Base-by-base conservation (phyloP, 2,888 invertebrate genomes). In the Pseudoips prasinana region DNA sequence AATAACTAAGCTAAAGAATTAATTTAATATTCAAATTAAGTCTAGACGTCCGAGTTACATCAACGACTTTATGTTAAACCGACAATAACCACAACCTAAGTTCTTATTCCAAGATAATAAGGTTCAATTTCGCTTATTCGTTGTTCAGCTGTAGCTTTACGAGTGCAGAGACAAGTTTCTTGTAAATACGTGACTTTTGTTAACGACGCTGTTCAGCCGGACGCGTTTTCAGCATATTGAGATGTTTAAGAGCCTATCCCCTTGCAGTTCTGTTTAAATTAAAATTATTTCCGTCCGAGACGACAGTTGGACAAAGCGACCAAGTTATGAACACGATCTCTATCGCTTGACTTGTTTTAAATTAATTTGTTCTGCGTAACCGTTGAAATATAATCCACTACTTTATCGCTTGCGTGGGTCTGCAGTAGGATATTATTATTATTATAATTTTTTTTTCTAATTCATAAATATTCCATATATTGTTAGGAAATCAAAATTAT, bases 161-260 rank as follows among this genome's bases (percentile, higher is more conserved):
- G 29, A 38, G 57, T 39, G 34, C 10, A 29, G 25, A 55, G 56
- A 56, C 56, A 57, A 63, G 55, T 65, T 73, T 64, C 67, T 63
- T 64, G 52, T 46, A 47, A 40, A 56, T 58, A 73, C 74, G 74
- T 74, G 74, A 62, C 64, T 67, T 69, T 56, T 46, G 58, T 53
- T 73, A 73, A 74, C 61, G 71, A 73, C 39, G 71, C 63, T 40
- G 42, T 51, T 66, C 47, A 36, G 23, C 26, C 36, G 32, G 41
- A 46, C 37, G 35, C 40, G 43, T 25, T 17, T 9, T 8, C 14
- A 31, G 22, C 27, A 29, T 29, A 41, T 39, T 33, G 43, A 37
- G 25, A 28, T 27, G 25, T 34, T 31, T 28, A 24, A 33, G 32
- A 26, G 23, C 35, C 42, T 39, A 41, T 37, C 36, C 28, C 39